Evolutionary conservation across 1,140 invertebrate species (phyloP).

Genomic region (Aphelenchoides besseyi): DNA sequence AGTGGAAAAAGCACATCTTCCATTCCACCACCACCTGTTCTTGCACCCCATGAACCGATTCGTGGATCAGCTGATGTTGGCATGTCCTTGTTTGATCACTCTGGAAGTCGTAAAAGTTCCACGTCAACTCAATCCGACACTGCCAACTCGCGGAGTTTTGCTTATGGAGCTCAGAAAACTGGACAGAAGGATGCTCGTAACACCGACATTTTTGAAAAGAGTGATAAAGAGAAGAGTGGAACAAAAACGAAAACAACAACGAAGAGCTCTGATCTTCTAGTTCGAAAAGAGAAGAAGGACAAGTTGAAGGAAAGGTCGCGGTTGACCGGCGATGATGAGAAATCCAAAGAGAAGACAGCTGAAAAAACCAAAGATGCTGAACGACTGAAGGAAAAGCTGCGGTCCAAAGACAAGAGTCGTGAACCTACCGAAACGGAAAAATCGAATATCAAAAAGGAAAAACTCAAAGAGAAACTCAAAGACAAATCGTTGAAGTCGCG

Average conservation of each 20-base stretch:
- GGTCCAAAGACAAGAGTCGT: not conserved
- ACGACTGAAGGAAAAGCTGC: not conserved
- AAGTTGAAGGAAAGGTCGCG: not conserved
- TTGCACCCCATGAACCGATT: not conserved
- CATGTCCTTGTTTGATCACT: too few species aligned
- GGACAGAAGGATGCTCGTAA: not conserved
- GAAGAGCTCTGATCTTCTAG: not conserved
- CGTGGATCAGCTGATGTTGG: not conserved
- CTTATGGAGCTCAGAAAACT: too few species aligned
- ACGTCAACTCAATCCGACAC: constrained; percentile 5
- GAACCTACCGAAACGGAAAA: not conserved
- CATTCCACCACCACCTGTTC: not conserved
- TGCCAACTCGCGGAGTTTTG: too few species aligned
- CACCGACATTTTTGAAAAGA: too few species aligned
- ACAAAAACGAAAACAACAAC: not conserved
- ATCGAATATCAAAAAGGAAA: not conserved
- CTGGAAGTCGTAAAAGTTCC: not conserved
- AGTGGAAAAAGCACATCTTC: not conserved
- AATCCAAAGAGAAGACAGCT: not conserved
- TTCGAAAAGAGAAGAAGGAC: constrained; percentile 14
- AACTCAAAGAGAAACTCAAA: constrained; percentile 4
- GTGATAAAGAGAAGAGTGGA: constrained; percentile 10
- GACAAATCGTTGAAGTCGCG: not conserved
- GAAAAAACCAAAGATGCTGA: not conserved
- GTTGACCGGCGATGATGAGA: not conserved